Evolutionary conservation across 1,140 invertebrate genomes (phyloP).

Genomic region (Rhyzopertha dominica): DNA sequence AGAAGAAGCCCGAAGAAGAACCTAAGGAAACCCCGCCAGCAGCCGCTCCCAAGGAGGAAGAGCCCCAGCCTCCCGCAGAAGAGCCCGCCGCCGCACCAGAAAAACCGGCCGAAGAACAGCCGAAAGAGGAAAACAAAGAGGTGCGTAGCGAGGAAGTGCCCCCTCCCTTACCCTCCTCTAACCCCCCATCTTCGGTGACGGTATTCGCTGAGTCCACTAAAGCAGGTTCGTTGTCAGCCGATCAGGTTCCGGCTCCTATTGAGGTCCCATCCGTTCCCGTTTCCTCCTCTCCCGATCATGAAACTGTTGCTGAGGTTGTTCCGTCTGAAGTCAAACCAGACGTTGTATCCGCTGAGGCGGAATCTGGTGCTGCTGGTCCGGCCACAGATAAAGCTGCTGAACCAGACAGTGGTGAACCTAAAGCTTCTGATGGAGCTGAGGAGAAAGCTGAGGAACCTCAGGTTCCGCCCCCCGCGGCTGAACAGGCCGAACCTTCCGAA

Average conservation of each 20-base stretch:
- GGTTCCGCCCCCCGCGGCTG: slow-evolving; percentile 11
- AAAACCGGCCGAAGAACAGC: slow-evolving; percentile 26
- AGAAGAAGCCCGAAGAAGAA: slow-evolving; percentile 13
- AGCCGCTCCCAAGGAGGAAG: slow-evolving; percentile 23
- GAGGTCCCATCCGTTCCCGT: background rate
- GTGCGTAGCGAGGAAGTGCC: slow-evolving; percentile 46
- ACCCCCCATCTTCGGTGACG: slow-evolving; percentile 42
- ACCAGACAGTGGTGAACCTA: slow-evolving; percentile 3
- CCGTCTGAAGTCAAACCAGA: slow-evolving; percentile 7
- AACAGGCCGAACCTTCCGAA: background rate
- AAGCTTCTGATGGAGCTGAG: slow-evolving; percentile 1
- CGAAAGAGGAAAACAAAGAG: slow-evolving; percentile 40
- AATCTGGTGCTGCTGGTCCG: background rate
- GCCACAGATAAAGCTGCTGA: slow-evolving; percentile 2
- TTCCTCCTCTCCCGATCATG: slow-evolving; percentile 7
- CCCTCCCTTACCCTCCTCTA: slow-evolving; percentile 43
- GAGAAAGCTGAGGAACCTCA: background rate
- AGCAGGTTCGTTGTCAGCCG: slow-evolving; percentile 27
- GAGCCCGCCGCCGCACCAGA: slow-evolving; percentile 20
- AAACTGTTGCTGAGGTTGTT: slow-evolving; percentile 3
- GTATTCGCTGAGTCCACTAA: slow-evolving; percentile 44
- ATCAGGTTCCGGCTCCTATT: slow-evolving; percentile 7
- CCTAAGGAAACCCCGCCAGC: slow-evolving; percentile 14
- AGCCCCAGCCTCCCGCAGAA: slow-evolving; percentile 20
- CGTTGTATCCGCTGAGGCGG: background rate